Conservation (phyloP, 2,797 vertebrate genomes). For the Hozukius guyotensis region DNA sequence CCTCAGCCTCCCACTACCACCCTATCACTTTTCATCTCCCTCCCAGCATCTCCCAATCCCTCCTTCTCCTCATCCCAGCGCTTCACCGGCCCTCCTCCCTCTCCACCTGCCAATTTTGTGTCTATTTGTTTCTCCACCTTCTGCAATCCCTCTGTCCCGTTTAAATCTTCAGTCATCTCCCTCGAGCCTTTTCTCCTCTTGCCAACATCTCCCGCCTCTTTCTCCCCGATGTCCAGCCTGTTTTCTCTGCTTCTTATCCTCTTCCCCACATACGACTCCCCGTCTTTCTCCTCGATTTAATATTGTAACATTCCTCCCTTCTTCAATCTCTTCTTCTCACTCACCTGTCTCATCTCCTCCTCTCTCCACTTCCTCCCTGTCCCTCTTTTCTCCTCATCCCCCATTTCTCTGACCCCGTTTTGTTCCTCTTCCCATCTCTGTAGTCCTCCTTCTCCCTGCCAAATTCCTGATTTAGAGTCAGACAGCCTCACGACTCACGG, state of each 20-base stretch:
- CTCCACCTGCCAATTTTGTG: conserved; percentile 31
- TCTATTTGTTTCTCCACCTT: conserved; percentile 34
- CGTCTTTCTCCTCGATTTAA: not conserved
- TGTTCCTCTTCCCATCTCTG: conserved; percentile 28
- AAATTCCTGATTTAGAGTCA: conserved; percentile 48
- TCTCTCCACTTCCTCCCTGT: not conserved
- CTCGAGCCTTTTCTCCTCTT: not conserved
- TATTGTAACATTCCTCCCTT: not conserved
- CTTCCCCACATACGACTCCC: not conserved
- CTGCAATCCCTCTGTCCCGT: conserved; percentile 9
- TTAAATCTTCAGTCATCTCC: conserved; percentile 27
- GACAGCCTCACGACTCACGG: conserved; percentile 16
- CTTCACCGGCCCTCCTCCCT: not conserved
- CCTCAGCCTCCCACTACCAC: not conserved
- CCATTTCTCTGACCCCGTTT: conserved; percentile 17
- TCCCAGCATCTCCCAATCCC: not conserved
- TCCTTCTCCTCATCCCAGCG: conserved; percentile 6
- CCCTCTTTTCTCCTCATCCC: not conserved
- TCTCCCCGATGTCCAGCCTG: not conserved
- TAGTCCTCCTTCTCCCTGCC: conserved; percentile 25
- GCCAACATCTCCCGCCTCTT: conserved; percentile 8
- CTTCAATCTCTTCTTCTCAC: not conserved
- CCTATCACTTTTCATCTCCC: conserved; percentile 4
- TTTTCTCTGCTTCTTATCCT: not conserved
- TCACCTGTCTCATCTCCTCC: not conserved